Evolutionary conservation across 2,888 invertebrate genomes (phyloP), one percentile per base, ranked within the genome.

Genomic region (Arge pagana): DNA sequence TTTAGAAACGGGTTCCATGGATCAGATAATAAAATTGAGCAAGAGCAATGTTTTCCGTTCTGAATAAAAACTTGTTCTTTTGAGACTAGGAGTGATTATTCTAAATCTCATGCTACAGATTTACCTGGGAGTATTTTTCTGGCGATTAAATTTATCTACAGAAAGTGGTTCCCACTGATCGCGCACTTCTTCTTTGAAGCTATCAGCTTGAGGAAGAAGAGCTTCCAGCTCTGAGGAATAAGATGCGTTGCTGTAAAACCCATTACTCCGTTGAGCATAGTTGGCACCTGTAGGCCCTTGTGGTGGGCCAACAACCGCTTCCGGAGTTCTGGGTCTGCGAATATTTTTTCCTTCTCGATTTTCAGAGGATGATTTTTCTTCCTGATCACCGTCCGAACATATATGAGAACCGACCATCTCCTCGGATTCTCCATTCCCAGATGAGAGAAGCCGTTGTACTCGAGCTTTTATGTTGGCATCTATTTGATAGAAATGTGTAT

Each of bases 391-490:
- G 51, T 55, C 43, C 45, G 33, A 50, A 61, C 59, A 52, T 53
- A 54, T 43, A 41, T 35, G 35, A 21, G 54, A 52, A 48, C 8
- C 26, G 64, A 77, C 76, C 62, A 76, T 77, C 43, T 79, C 79
- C 58, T 76, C 77, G 58, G 71, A 71, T 53, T 63, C 64, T 53
- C 80, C 57, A 41, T 70, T 71, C 48, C 67, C 81, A 61, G 86
- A 83, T 48, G 86, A 83, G 62, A 89, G 77, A 75, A 88, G 85
- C 65, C 88, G 84, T 70, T 85, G 82, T 66, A 90, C 86, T 67
- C 85, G 87, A 59, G 89, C 90, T 79, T 93, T 93, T 75, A 93
- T 85, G 77, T 88, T 87, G 64, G 92, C 91, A 85, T 94, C 94
- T 93, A 79, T 48, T 45, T 23, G 41, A 45, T 39, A n/a, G n/a